phyloP scores from a whole-genome alignment of 2,888 invertebrate genomes.

The Andrena bicolor region DNA sequence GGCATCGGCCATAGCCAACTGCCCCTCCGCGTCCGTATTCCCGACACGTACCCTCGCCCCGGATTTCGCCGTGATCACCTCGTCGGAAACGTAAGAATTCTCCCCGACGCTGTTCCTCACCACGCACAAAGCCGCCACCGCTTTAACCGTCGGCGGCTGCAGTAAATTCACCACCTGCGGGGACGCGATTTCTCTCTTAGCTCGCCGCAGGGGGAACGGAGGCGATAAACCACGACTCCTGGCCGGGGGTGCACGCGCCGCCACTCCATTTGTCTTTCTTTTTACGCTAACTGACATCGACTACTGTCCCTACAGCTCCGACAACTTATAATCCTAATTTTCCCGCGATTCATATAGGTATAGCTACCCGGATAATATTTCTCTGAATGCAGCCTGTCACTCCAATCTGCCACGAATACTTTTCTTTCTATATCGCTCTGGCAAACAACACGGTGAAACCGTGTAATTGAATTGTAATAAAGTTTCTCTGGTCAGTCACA shows the following conservation, averaged over 20 bases:
- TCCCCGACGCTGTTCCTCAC: conserved; percentile 96
- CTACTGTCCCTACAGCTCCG: not conserved
- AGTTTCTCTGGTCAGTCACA: no score
- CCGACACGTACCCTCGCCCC: conserved; percentile 94
- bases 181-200: conserved; percentile 1
- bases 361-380: no score
- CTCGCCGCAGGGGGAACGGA: not conserved
- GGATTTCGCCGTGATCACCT: conserved; percentile 93
- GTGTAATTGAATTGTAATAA: not conserved
- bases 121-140: conserved; percentile 93
- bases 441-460: no score
- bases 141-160: conserved; percentile 90
- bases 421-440: no score
- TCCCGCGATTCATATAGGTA: no score
- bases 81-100: conserved; percentile 95
- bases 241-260: no score
- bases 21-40: conserved; percentile 98
- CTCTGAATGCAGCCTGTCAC: no score
- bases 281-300: not conserved
- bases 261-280: not conserved
- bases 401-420: no score
- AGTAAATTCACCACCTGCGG: conserved; percentile 88
- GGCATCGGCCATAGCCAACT: conserved; percentile 96
- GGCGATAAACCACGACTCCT: conserved; percentile 1
- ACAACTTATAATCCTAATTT: no score